Percentiles rank a stretch among this genome's conserved stretches.
Conservation (phyloP, 2,797 vertebrate species). For the Micromesistius poutassou region DNA sequence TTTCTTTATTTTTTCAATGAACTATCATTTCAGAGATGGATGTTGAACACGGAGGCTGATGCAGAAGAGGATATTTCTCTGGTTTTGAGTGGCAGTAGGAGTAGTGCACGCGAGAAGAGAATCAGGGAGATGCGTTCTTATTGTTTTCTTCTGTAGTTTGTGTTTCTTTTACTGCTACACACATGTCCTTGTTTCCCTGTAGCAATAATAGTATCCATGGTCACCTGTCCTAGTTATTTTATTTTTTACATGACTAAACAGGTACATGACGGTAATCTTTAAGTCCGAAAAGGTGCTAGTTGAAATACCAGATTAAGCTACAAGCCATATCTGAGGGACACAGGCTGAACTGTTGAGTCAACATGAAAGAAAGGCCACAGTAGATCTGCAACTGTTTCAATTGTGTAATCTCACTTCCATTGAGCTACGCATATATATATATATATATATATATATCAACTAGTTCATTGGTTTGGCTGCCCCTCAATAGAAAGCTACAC, state of each 20-base stretch:
- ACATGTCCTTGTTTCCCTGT: conserved; percentile 30
- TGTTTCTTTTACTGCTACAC: conserved; percentile 8
- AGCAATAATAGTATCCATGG: conserved; percentile 65
- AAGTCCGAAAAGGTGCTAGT: conserved; percentile 53
- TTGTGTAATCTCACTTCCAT: background rate
- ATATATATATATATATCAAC: background rate
- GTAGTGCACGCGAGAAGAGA: conserved; percentile 37
- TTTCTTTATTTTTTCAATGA: conserved; percentile 30
- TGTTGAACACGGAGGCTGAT: conserved; percentile 21
- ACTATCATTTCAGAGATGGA: conserved; percentile 38
- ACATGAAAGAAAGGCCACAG: background rate
- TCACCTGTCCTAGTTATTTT: conserved; percentile 2
- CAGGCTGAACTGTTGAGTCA: background rate
- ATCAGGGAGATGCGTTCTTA: background rate
- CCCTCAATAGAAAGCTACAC: background rate
- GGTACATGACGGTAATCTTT: conserved; percentile 25
- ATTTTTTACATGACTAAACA: background rate
- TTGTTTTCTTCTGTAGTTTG: conserved; percentile 39
- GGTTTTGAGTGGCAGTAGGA: conserved; percentile 8
- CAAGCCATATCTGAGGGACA: background rate
- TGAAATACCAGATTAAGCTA: conserved; percentile 26
- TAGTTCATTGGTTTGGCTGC: background rate
- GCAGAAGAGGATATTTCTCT: conserved; percentile 12
- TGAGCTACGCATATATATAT: background rate
- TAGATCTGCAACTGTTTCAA: background rate